These are phyloP conservation scores for Canis aureus DNA, from an alignment of 2,113 vertebrate genomes.

Conservation along the genomic window DNA sequence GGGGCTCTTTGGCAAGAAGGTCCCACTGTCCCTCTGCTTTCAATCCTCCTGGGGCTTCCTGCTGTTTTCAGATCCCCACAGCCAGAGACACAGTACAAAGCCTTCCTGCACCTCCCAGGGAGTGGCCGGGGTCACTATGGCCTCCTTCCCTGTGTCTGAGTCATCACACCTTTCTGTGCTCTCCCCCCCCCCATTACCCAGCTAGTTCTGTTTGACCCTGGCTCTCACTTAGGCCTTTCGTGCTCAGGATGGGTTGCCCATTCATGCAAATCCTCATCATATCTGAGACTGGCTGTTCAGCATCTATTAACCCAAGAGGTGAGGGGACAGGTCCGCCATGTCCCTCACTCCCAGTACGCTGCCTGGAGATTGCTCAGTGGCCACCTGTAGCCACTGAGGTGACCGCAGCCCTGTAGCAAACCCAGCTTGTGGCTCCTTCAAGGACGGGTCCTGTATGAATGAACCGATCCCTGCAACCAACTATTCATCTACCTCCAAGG, in stretches of 20 bases:
- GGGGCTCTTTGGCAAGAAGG: accelerated
- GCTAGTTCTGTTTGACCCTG: background rate
- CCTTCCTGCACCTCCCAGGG: background rate
- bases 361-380: background rate
- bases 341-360: background rate
- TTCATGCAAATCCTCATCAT: background rate
- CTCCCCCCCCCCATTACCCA: background rate
- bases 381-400: no score
- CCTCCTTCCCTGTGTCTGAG: background rate
- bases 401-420: background rate
- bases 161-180: no score
- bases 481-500: background rate
- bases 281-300: background rate
- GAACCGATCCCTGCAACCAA: background rate
- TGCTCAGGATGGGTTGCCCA: background rate
- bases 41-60: background rate
- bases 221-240: background rate
- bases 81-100: background rate
- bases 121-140: background rate
- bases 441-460: no score
- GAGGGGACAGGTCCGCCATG: background rate
- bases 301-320: background rate
- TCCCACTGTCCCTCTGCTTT: accelerated
- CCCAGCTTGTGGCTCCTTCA: background rate
- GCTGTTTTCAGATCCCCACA: background rate